Percentiles rank a stretch among this genome's conserved stretches.
phyloP scores from a whole-genome alignment of 1,140 invertebrate genomes.

The Magallana angulata region DNA sequence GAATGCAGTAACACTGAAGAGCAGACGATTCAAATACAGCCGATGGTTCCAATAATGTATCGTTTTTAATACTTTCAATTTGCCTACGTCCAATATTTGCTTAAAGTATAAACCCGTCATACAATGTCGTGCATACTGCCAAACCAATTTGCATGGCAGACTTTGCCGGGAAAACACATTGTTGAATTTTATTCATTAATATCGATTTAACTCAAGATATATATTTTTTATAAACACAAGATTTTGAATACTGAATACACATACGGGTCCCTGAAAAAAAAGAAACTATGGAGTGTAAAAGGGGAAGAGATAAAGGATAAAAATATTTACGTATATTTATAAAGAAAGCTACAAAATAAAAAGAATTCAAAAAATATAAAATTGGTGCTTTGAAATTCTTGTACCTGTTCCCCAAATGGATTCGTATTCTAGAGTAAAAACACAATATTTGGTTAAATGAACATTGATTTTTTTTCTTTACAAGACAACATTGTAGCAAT shows the following conservation, averaged over 20 bases:
- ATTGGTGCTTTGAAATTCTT: background rate
- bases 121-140: too few species aligned
- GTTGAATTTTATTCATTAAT: background rate
- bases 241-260: background rate
- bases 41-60: too few species aligned
- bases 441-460: background rate
- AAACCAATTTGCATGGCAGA: too few species aligned
- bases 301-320: background rate
- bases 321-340: background rate
- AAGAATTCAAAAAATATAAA: background rate
- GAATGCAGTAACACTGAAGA: too few species aligned
- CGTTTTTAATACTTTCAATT: too few species aligned
- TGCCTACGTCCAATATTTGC: too few species aligned
- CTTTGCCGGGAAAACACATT: too few species aligned
- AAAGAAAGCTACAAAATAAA: background rate
- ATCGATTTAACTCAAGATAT: background rate
- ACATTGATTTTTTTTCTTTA: background rate
- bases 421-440: slow-evolving; percentile 17
- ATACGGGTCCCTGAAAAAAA: background rate
- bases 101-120: too few species aligned
- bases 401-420: slow-evolving; percentile 29
- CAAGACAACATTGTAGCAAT: background rate
- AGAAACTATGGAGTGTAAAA: background rate
- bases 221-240: background rate
- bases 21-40: too few species aligned